A percentile compares a stretch with the other conserved stretches of the same genome.
Conservation (phyloP, 2,113 vertebrate genomes). For the Festucalex cinctus region DNA sequence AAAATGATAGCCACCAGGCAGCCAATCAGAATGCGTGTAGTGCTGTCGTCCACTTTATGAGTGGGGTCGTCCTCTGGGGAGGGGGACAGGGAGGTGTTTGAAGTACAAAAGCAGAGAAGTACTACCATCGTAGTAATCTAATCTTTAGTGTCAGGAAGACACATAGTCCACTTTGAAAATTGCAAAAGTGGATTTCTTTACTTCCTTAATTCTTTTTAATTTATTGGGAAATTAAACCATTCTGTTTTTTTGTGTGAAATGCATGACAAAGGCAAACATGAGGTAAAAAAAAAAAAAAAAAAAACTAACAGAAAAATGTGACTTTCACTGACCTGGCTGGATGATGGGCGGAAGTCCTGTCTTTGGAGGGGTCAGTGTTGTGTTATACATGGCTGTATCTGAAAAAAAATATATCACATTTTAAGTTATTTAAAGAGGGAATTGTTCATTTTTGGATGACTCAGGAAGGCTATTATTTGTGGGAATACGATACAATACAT, state of each 20-base stretch:
- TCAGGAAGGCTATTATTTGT: background rate
- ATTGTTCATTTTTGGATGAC: no score
- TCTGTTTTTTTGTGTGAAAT: no score
- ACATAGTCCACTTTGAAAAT: no score
- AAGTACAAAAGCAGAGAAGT: background rate
- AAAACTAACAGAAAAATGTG: background rate
- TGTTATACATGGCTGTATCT: constrained; percentile 99
- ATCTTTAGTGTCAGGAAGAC: no score
- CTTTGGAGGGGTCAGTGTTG: constrained; percentile 74
- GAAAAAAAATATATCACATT: constrained; percentile 34
- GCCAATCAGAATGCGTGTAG: constrained; percentile 92
- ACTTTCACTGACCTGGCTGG: constrained; percentile 63
- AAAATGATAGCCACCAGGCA: constrained; percentile 98
- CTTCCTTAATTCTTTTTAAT: no score
- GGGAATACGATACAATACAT: background rate
- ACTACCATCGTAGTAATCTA: no score
- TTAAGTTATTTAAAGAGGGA: background rate
- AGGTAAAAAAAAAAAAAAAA: background rate
- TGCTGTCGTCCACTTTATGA: constrained; percentile 94
- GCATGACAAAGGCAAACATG: background rate
- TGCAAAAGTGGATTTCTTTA: no score
- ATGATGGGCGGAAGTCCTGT: constrained; percentile 70
- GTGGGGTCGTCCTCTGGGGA: constrained; percentile 79
- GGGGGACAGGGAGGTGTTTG: constrained; percentile 15
- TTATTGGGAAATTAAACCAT: no score